phyloP scores from a whole-genome alignment of 2,888 invertebrate genomes.

The Platycheirus albimanus region DNA sequence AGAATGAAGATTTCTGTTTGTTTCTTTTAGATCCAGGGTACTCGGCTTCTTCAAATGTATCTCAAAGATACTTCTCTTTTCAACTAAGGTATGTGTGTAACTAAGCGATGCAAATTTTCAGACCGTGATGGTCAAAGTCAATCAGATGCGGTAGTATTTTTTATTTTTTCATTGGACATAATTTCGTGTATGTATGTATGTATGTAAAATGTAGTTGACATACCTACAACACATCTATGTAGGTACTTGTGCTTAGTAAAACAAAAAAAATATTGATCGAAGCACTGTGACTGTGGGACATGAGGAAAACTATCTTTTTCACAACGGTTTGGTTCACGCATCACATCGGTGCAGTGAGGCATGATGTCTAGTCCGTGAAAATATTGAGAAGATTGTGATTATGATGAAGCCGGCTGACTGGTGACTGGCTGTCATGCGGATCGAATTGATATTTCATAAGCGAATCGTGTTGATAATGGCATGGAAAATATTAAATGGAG shows the following conservation, averaged over 20 bases:
- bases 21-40: no score
- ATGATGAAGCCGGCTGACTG: slow-evolving; percentile 32
- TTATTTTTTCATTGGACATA: slow-evolving; percentile 1
- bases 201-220: no score
- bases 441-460: slow-evolving; percentile 42
- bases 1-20: no score
- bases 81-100: not conserved
- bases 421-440: slow-evolving; percentile 41
- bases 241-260: not conserved
- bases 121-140: slow-evolving; percentile 73
- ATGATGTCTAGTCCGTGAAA: slow-evolving; percentile 15
- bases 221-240: no score
- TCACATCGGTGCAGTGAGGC: no score
- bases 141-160: slow-evolving; percentile 37
- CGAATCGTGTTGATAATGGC: slow-evolving; percentile 32
- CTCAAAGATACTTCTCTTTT: not conserved
- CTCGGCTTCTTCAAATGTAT: not conserved
- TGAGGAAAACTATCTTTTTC: slow-evolving; percentile 1
- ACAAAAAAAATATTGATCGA: slow-evolving; percentile 38
- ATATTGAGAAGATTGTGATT: slow-evolving; percentile 28
- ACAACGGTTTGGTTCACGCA: not conserved
- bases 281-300: not conserved
- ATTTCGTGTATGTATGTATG: not conserved
- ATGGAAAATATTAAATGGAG: slow-evolving; percentile 17
- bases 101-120: slow-evolving; percentile 60